Conservation (phyloP, 2,113 vertebrate genomes). For the Halcyon senegalensis region DNA sequence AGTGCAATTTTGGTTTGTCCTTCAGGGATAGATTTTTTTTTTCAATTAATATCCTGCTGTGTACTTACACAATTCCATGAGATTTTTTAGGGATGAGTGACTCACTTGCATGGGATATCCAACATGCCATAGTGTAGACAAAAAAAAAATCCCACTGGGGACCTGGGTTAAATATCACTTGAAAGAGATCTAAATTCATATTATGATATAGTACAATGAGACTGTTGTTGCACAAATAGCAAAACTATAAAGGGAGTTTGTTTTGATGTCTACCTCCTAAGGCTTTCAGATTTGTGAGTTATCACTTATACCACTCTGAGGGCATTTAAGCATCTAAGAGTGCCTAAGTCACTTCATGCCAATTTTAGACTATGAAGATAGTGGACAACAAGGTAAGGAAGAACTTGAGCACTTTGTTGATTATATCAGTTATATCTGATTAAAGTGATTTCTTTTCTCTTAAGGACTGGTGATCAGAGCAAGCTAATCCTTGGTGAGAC, state of each 20-base stretch:
- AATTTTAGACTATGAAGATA: not conserved
- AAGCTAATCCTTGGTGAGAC: not conserved
- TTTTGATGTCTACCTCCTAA: not conserved
- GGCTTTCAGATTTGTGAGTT: not conserved
- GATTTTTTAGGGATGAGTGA: not conserved
- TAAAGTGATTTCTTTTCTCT: not conserved
- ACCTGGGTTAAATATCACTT: not conserved
- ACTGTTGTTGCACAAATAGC: not conserved
- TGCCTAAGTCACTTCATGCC: not conserved
- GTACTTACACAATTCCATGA: not conserved
- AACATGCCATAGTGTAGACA: not conserved
- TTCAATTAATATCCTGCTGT: not conserved
- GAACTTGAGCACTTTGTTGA: not conserved
- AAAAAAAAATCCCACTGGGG: not conserved
- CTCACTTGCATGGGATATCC: not conserved
- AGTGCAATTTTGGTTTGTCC: not conserved
- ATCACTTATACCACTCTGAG: not conserved
- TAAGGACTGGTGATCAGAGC: not conserved
- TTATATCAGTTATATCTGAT: not conserved
- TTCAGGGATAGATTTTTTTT: not conserved
- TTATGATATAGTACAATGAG: not conserved
- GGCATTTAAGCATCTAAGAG: not conserved
- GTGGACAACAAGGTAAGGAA: not conserved
- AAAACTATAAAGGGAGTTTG: not conserved
- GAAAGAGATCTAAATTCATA: not conserved